A percentile compares a stretch with the other conserved stretches of the same genome.
These are phyloP conservation scores for Aphidoletes aphidimyza DNA, from an alignment of 2,888 invertebrate species.

Conservation along the genomic window DNA sequence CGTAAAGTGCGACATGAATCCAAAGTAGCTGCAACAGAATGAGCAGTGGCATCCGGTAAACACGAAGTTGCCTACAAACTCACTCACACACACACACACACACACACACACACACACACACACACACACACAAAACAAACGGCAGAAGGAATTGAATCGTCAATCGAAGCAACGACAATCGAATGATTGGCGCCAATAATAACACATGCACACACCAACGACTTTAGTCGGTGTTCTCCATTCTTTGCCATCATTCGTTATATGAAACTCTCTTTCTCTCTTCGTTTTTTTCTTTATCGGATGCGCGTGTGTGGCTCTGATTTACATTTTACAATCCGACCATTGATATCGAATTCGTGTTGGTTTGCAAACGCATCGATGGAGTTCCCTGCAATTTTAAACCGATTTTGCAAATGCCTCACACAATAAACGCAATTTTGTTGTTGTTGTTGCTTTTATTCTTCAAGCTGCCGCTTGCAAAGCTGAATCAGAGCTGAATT, in stretches of 20 bases:
- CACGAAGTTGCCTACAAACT: no score
- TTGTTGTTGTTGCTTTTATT: no score
- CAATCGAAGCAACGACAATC: constrained; percentile 48
- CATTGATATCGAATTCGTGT: constrained; percentile 31
- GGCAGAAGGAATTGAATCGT: constrained; percentile 41
- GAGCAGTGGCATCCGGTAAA: background rate
- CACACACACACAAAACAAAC: background rate
- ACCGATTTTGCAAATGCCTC: background rate
- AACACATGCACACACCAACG: constrained; percentile 20
- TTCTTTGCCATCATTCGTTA: constrained; percentile 3
- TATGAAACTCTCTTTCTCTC: background rate
- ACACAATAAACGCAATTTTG: background rate
- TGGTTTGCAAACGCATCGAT: constrained; percentile 25
- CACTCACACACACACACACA: no score
- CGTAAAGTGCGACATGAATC: constrained; percentile 47
- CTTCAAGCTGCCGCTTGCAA: no score
- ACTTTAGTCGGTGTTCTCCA: background rate
- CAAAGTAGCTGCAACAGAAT: background rate
- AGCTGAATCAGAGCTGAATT: no score
- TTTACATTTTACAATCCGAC: constrained; percentile 46
- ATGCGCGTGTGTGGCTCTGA: constrained; percentile 53
- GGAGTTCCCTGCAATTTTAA: constrained; percentile 32
- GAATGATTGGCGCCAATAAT: constrained; percentile 53
- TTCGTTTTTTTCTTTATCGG: constrained; percentile 40
- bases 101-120: background rate